phyloP scores from a whole-genome alignment of 53 echinoderm and acorn worm species.

The Henricia sp. region DNA sequence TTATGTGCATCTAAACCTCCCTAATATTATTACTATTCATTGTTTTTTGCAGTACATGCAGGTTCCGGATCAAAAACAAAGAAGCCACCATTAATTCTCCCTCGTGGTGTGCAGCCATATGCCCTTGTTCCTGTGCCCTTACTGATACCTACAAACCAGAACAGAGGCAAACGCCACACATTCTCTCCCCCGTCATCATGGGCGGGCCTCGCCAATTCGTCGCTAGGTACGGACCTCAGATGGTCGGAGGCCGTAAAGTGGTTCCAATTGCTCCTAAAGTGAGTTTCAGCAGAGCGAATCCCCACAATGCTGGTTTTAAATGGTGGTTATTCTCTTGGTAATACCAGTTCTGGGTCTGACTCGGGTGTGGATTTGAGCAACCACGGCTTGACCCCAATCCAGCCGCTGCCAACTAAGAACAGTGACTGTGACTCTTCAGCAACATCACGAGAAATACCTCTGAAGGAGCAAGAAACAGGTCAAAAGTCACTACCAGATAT shows the following conservation, averaged over 20 bases:
- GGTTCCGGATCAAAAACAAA: background rate
- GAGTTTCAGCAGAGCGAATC: background rate
- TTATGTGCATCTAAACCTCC: too few species aligned
- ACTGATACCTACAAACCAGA: slow-evolving; percentile 31
- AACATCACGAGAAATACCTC: slow-evolving; percentile 12
- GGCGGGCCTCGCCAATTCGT: slow-evolving; percentile 11
- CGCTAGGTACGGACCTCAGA: background rate
- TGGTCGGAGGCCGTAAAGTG: slow-evolving; percentile 31
- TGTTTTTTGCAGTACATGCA: too few species aligned
- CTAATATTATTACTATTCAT: too few species aligned
- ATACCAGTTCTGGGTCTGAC: slow-evolving; percentile 27
- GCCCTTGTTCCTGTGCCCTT: slow-evolving; percentile 80
- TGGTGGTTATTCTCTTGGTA: slow-evolving; percentile 10
- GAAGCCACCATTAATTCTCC: slow-evolving; percentile 69
- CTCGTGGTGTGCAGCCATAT: slow-evolving; percentile 67
- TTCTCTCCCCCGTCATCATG: slow-evolving; percentile 45
- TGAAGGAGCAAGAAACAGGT: slow-evolving; percentile 20
- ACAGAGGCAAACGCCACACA: slow-evolving; percentile 26
- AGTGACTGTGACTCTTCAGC: background rate
- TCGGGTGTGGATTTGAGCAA: slow-evolving; percentile 41
- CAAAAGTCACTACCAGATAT: slow-evolving; percentile 27
- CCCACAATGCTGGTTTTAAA: too few species aligned
- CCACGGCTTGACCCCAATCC: background rate
- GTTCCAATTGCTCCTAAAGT: slow-evolving; percentile 63
- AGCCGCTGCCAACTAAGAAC: background rate